Evolutionary conservation across 1,140 invertebrate genomes (phyloP), one percentile per base, ranked within the genome.

Genomic region (Maconellicoccus hirsutus): DNA sequence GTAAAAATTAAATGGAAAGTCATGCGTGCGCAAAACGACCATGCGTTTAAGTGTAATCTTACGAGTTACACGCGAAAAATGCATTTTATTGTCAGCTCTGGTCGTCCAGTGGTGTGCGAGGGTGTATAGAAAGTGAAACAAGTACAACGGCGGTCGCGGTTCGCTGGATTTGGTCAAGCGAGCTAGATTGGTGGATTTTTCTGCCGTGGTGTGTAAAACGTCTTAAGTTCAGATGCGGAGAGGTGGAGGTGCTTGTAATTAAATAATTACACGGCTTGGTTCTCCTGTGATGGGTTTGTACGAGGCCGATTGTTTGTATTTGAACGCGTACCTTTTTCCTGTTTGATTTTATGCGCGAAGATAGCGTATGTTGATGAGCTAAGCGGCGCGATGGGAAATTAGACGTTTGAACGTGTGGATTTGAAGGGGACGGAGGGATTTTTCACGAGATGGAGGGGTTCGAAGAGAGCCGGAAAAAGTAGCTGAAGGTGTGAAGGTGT

Each of bases 21-120:
- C 42, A 52, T 52, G 42, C 42, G 42, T 52, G 42, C 42, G 42
- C 42, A 19, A 52, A 52, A 33, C 29, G 29, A 33, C 29, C 29
- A 12, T 33, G 29, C 29, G 29, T 33, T 33, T 33, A 33, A 33
- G 29, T 33, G 29, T 33, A 33, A 52, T 52, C n/a, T 19, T 16
- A 52, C 42, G 42, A 52, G 33, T n/a, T 38, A 52, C 42, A 52
- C 42, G 42, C 42, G 42, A 52, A 52, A 52, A 52, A 52, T 19
- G 42, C 42, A 19, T 52, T 52, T 52, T 52, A 19, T 14, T 52
- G 42, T 52, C 42, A 52, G 42, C 4, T 52, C n/a, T n/a, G n/a
- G n/a, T n/a, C n/a, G n/a, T n/a, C n/a, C n/a, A n/a, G n/a, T n/a
- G n/a, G n/a, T n/a, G n/a, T n/a, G n/a, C n/a, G n/a, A n/a, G n/a